Base-by-base conservation (phyloP, 2,797 vertebrate species). In the Lutjanus argentimaculatus region DNA sequence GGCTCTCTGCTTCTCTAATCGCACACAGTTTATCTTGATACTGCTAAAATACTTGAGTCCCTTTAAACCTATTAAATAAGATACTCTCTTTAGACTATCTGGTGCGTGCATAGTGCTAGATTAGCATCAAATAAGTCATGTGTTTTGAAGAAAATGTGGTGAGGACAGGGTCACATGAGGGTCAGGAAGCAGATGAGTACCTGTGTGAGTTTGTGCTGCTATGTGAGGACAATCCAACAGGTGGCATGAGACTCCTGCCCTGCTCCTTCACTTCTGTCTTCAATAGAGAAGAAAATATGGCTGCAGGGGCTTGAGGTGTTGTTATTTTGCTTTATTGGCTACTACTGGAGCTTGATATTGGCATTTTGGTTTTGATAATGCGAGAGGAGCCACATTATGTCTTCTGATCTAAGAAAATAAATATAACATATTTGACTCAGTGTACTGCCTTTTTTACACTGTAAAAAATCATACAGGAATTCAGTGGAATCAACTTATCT, bases 181-280 rank as follows among this genome's bases (percentile, higher is more conserved):
- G 89, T 88, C 86, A 83, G 62, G 53, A 65, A 79, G 77, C 80
- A 88, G 88, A 83, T 87, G 82, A 79, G 67, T 36, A 62, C 49
- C 67, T 79, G 67, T 69, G 12, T 68, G 56, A 56, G 62, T 68
- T 78, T 66, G 36, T 43, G 85, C 75, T 95, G 95, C 90, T 90
- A 92, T 95, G 89, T 92, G 84, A 85, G 75, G 84, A 91, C 63
- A 75, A 74, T 92, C 94, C 95, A 96, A 95, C 95, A 96, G 95
- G 95, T 95, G 95, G 95, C 93, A 93, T 92, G 86, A 93, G 90
- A 92, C 89, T 77, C 89, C 92, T 90, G 80, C 72, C 77, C 80
- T 85, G 68, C 59, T 83, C 64, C 57, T 48, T 75, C 19, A 53
- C 30, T 10, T 70, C 21, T n/a, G 42, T 68, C 65, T 48, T 67